These are phyloP conservation scores for Bradypodion ventrale DNA, from an alignment of 2,797 vertebrate genomes.

Conservation along the genomic window DNA sequence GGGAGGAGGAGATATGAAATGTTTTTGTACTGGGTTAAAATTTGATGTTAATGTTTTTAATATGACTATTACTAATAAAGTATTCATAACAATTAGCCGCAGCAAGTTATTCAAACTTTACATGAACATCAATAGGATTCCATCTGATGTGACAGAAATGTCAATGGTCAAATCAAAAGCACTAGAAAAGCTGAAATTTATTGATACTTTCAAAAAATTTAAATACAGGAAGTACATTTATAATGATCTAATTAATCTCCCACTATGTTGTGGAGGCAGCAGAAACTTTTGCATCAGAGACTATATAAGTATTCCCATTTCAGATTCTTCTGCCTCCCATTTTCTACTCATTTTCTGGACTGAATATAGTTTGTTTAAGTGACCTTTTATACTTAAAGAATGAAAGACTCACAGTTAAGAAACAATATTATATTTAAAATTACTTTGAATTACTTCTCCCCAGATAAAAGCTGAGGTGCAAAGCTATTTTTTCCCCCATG, in stretches of 20 bases:
- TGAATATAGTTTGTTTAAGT: background rate
- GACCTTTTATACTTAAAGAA: background rate
- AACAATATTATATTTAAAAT: background rate
- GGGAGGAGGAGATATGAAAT: no score
- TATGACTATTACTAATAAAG: no score
- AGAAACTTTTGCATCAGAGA: background rate
- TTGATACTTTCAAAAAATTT: background rate
- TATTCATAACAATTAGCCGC: no score
- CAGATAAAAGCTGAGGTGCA: background rate
- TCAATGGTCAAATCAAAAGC: background rate
- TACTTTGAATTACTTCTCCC: constrained; percentile 4
- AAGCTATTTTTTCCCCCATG: background rate
- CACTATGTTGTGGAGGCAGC: background rate
- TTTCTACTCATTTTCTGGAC: background rate
- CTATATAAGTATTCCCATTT: background rate
- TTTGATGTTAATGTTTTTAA: no score
- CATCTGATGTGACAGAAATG: constrained; percentile 1
- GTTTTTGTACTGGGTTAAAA: no score
- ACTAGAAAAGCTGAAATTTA: background rate
- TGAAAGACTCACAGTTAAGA: background rate
- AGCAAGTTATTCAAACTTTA: no score
- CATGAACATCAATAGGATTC: no score
- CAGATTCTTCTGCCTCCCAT: background rate
- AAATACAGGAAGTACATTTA: background rate
- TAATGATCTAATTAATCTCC: background rate